Conservation (phyloP, 2,113 vertebrate species). For the Mesocricetus auratus region DNA sequence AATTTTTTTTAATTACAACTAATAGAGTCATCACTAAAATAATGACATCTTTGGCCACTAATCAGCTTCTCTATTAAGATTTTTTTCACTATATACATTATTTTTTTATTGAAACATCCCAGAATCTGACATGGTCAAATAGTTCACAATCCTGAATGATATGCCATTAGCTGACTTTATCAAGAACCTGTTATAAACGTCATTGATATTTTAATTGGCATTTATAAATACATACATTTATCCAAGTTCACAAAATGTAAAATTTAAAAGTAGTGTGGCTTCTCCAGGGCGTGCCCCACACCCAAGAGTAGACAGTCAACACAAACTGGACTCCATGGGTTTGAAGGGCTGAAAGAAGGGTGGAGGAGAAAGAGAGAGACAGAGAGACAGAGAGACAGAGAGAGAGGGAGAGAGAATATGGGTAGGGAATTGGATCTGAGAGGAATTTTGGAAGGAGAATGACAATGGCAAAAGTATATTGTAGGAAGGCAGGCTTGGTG, state of each 20-base stretch:
- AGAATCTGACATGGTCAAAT: slow-evolving; percentile 40
- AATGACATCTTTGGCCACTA: slow-evolving; percentile 49
- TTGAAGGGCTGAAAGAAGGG: background rate
- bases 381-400: background rate
- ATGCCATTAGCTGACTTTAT: slow-evolving; percentile 48
- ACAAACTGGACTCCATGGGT: background rate
- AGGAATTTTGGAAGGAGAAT: background rate
- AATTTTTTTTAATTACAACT: slow-evolving; percentile 51
- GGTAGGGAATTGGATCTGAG: background rate
- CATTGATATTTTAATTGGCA: slow-evolving; percentile 40
- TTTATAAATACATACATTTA: slow-evolving; percentile 40
- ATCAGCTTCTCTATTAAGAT: background rate
- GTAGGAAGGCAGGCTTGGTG: background rate
- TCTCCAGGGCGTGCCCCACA: background rate
- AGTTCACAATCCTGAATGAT: slow-evolving; percentile 41
- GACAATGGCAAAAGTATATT: background rate
- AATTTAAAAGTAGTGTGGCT: background rate
- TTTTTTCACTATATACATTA: background rate
- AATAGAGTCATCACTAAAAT: slow-evolving; percentile 45
- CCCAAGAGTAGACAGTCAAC: background rate
- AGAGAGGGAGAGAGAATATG: background rate
- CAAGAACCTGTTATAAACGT: slow-evolving; percentile 25
- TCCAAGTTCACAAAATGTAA: slow-evolving; percentile 51
- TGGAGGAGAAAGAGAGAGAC: background rate
- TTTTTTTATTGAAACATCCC: slow-evolving; percentile 44